Percentiles rank a stretch among this genome's conserved stretches.
phyloP scores from a whole-genome alignment of 1,140 invertebrate species.

The Sweltsa coloradensis region DNA sequence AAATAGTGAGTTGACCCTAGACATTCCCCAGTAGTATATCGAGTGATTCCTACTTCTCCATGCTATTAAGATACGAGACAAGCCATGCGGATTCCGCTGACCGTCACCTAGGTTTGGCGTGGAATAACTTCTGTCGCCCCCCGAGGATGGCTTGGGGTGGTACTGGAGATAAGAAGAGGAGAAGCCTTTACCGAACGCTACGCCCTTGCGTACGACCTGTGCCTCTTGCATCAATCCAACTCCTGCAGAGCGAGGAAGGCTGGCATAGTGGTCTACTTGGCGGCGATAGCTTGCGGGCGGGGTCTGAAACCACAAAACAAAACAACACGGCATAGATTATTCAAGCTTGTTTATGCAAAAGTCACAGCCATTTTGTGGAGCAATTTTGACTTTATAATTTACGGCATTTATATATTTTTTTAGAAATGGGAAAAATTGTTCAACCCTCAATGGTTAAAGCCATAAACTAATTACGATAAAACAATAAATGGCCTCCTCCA shows the following conservation, averaged over 20 bases:
- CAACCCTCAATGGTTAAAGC: too few relatives aligned
- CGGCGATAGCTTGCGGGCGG: conserved; percentile 53
- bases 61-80: conserved; percentile 2
- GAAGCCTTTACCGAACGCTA: conserved; percentile 57
- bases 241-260: conserved; percentile 49
- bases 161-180: conserved; percentile 41
- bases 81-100: conserved; percentile 5
- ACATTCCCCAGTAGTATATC: too few relatives aligned
- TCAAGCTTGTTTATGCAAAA: conserved; percentile 27
- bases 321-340: too few relatives aligned
- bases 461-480: too few relatives aligned
- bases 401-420: too few relatives aligned
- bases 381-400: too few relatives aligned
- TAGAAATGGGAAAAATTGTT: too few relatives aligned
- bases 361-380: too few relatives aligned
- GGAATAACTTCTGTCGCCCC: conserved; percentile 55
- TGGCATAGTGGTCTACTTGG: conserved; percentile 60
- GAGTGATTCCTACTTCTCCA: too few relatives aligned
- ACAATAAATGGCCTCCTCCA: too few relatives aligned
- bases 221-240: conserved; percentile 20
- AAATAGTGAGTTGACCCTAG: too few relatives aligned
- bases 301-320: conserved; percentile 38
- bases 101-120: conserved; percentile 78
- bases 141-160: conserved; percentile 25
- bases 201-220: conserved; percentile 36